Percentiles rank a stretch among this genome's conserved stretches.
Conservation (phyloP, 2,113 vertebrate genomes). For the Helogale parvula region DNA sequence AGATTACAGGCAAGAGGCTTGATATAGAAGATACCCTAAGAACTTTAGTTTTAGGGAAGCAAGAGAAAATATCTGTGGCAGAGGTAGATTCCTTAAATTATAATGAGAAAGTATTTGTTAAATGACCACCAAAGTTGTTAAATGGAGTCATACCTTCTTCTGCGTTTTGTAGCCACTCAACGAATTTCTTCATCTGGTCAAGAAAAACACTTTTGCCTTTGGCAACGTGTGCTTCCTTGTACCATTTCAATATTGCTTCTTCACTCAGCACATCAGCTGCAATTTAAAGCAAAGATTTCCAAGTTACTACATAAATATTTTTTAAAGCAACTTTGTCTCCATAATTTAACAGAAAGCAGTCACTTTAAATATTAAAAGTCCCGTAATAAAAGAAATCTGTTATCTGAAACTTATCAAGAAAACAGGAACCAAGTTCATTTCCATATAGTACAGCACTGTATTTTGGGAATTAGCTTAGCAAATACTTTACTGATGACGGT, state of each 20-base stretch:
- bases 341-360: not conserved
- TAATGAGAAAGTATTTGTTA: not conserved
- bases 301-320: not conserved
- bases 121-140: not conserved
- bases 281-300: conserved; percentile 70
- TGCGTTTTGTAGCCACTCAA: conserved; percentile 95
- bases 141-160: conserved; percentile 90
- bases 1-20: not conserved
- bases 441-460: not conserved
- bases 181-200: conserved; percentile 97
- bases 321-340: not conserved
- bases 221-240: conserved; percentile 92
- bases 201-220: conserved; percentile 96
- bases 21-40: not conserved
- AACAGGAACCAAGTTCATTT: not conserved
- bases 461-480: not conserved
- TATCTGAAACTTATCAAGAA: not conserved
- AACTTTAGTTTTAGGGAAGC: not conserved
- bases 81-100: not conserved
- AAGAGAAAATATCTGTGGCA: not conserved
- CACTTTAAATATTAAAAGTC: not conserved
- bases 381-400: not conserved
- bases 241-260: conserved; percentile 95
- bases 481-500: not conserved
- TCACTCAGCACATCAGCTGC: conserved; percentile 95